Conservation (phyloP, 1,140 invertebrate genomes). For the Diabrotica undecimpunctata region DNA sequence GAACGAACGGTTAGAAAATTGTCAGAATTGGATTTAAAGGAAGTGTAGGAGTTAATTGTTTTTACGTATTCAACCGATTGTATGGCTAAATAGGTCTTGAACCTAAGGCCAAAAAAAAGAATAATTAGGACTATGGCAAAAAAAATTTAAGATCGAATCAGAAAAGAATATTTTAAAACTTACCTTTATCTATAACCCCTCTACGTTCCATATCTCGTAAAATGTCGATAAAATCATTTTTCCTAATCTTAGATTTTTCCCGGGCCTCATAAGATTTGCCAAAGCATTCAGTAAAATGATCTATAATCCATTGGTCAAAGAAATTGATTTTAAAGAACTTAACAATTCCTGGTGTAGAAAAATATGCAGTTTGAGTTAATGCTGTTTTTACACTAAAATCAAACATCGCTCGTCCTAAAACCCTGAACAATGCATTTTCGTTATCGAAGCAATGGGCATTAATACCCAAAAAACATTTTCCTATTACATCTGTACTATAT, state of each 20-base stretch:
- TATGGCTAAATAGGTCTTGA: too few species aligned
- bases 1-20: too few species aligned
- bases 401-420: slow-evolving; percentile 27
- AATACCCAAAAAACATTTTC: slow-evolving; percentile 50
- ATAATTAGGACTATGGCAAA: too few species aligned
- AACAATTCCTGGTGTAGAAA: slow-evolving; percentile 30
- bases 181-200: too few species aligned
- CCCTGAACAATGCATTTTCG: slow-evolving; percentile 46
- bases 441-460: slow-evolving; percentile 47
- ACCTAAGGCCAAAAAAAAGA: too few species aligned
- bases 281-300: neutral
- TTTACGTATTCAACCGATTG: too few species aligned
- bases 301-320: neutral
- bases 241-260: neutral
- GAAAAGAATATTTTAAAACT: too few species aligned
- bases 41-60: too few species aligned
- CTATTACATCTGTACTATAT: slow-evolving; percentile 53
- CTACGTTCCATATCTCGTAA: slow-evolving; percentile 4
- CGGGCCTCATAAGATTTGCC: neutral
- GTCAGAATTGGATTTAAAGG: too few species aligned
- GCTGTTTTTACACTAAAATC: slow-evolving; percentile 22
- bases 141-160: too few species aligned
- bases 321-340: slow-evolving; percentile 29
- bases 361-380: slow-evolving; percentile 28
- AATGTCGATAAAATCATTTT: slow-evolving; percentile 19